Evolutionary conservation across 1,140 invertebrate genomes (phyloP).

Genomic region (Achatina immaculata): DNA sequence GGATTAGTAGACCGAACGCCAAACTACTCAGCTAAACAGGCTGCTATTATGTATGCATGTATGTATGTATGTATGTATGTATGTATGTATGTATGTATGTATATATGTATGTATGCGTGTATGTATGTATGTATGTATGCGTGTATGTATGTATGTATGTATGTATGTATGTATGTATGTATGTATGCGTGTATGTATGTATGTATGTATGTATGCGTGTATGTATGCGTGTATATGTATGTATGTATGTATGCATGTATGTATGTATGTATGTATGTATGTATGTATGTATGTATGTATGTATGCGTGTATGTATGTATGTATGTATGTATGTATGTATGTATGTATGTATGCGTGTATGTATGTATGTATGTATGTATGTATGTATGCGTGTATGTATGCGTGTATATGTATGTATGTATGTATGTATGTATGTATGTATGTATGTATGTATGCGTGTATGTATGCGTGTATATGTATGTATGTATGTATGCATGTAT

Average conservation of each 20-base stretch:
- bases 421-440: conserved; percentile 9
- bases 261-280: neutral
- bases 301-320: neutral
- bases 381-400: conserved; percentile 32
- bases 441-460: conserved; percentile 1
- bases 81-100: conserved; percentile 33
- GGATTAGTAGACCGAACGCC: too few relatives aligned
- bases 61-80: neutral
- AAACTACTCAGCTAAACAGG: too few relatives aligned
- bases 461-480: conserved; percentile 14
- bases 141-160: neutral
- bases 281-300: neutral
- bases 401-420: conserved; percentile 24
- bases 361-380: conserved; percentile 25
- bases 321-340: conserved; percentile 21
- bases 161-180: too few relatives aligned
- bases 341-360: conserved; percentile 29
- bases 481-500: neutral
- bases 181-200: too few relatives aligned
- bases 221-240: conserved; percentile 24
- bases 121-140: conserved; percentile 15
- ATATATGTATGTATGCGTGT: conserved; percentile 31
- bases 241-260: neutral
- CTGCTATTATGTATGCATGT: neutral
- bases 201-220: neutral